Evolutionary conservation across 2,888 invertebrate species (phyloP).

Genomic region (Agonopterix arenella): DNA sequence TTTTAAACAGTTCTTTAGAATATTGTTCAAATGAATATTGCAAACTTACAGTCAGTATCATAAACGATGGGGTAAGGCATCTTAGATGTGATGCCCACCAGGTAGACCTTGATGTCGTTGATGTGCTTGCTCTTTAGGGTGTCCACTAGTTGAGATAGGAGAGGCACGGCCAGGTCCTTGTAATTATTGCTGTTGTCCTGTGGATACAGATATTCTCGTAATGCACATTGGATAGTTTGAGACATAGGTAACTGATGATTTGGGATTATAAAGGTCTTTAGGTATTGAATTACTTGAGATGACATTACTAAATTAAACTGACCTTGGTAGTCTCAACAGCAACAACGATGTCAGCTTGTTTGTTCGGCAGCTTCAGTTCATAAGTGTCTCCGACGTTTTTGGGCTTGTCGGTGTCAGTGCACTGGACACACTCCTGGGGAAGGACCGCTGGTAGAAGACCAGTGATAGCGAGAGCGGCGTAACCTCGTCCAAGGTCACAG

Average conservation of each 20-base stretch:
- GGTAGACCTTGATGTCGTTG: slow-evolving; percentile 64
- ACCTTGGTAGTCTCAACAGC: slow-evolving; percentile 80
- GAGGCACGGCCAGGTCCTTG: slow-evolving; percentile 78
- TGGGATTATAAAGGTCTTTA: no score
- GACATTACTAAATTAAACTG: slow-evolving; percentile 9
- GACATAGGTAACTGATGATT: no score
- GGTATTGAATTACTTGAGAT: no score
- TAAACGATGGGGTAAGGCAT: slow-evolving; percentile 59
- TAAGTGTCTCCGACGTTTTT: slow-evolving; percentile 77
- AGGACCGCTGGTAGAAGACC: slow-evolving; percentile 77
- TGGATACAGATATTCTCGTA: no score
- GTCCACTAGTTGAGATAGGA: slow-evolving; percentile 77
- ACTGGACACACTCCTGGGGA: slow-evolving; percentile 81
- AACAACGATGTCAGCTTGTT: slow-evolving; percentile 88
- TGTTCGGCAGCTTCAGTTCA: slow-evolving; percentile 80
- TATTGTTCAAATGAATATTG: neutral
- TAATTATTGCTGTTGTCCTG: slow-evolving; percentile 79
- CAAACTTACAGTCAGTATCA: slow-evolving; percentile 59
- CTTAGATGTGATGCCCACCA: slow-evolving; percentile 77
- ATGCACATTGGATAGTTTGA: no score
- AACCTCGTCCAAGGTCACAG: slow-evolving; percentile 82
- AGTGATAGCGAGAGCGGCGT: slow-evolving; percentile 78
- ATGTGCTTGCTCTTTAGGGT: slow-evolving; percentile 75
- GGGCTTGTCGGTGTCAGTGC: slow-evolving; percentile 60
- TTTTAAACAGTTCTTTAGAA: neutral